phyloP scores from a whole-genome alignment of 2,797 vertebrate species.

The Atherinosoma microstoma region DNA sequence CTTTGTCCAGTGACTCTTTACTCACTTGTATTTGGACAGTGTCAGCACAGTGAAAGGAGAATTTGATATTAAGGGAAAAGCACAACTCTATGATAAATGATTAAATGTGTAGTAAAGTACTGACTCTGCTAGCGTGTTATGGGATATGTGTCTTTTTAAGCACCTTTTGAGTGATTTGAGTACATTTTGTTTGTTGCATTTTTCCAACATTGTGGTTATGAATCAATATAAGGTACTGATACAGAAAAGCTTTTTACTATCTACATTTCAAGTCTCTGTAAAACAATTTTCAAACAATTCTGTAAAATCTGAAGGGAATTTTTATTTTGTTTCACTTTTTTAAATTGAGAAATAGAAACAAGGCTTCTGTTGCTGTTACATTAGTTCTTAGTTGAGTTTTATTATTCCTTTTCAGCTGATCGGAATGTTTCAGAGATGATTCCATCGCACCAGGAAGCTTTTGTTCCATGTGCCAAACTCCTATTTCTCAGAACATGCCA shows the following conservation, averaged over 20 bases:
- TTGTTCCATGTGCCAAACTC: constrained; percentile 4
- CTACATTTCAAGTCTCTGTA: neutral
- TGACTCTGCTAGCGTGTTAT: neutral
- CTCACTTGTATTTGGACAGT: too few species aligned
- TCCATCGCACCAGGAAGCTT: neutral
- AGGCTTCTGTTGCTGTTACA: neutral
- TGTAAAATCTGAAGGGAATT: neutral
- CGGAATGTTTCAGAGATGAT: constrained; percentile 9
- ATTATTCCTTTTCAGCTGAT: neutral
- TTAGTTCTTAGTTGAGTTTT: neutral
- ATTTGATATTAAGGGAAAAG: too few species aligned
- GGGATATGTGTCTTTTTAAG: constrained; percentile 13
- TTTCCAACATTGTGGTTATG: neutral
- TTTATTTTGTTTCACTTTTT: neutral
- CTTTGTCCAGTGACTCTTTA: too few species aligned
- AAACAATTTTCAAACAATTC: neutral
- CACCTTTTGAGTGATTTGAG: neutral
- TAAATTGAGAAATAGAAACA: neutral
- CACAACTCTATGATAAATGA: too few species aligned
- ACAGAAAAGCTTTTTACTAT: neutral
- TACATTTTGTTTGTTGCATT: neutral
- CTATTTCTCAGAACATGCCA: neutral
- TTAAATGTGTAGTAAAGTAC: neutral
- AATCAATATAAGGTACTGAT: neutral
- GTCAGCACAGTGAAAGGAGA: too few species aligned